Percentiles rank a stretch among this genome's conserved stretches.
These are phyloP conservation scores for Hydra vulgaris DNA, from an alignment of 30 jellyfish, hydroid and myxozoan species.

Conservation along the genomic window DNA sequence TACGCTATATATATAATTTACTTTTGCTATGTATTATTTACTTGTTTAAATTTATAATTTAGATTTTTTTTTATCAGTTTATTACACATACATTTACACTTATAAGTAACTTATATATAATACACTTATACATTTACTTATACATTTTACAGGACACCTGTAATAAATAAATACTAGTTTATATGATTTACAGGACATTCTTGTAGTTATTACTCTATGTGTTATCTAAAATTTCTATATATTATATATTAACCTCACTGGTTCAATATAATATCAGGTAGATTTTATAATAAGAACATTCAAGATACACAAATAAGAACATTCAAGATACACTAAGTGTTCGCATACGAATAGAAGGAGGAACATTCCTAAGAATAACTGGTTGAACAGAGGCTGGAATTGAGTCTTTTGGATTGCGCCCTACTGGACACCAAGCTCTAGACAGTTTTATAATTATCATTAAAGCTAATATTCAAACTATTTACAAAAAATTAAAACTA, in stretches of 20 bases:
- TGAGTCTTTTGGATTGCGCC: conserved; percentile 41
- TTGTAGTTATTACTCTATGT: too few species aligned
- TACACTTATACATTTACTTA: too few species aligned
- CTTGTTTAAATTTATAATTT: background rate
- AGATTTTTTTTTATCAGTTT: background rate
- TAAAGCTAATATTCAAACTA: background rate
- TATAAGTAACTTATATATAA: too few species aligned
- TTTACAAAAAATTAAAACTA: background rate
- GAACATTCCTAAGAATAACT: conserved; percentile 60
- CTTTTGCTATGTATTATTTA: background rate
- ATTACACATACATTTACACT: too few species aligned
- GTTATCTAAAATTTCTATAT: too few species aligned
- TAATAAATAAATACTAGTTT: too few species aligned
- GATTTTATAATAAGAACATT: background rate
- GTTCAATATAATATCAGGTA: background rate
- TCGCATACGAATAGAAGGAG: conserved; percentile 44
- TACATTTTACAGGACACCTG: too few species aligned
- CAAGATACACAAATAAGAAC: background rate
- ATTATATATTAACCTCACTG: background rate
- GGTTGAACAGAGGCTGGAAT: conserved; percentile 61
- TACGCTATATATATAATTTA: background rate
- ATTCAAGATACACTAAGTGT: conserved; percentile 36
- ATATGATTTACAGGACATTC: too few species aligned
- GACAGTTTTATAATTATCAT: background rate
- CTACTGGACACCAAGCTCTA: conserved; percentile 87